These are phyloP conservation scores for Ormyrus rosae DNA, from an alignment of 2,888 invertebrate species.

Conservation along the genomic window DNA sequence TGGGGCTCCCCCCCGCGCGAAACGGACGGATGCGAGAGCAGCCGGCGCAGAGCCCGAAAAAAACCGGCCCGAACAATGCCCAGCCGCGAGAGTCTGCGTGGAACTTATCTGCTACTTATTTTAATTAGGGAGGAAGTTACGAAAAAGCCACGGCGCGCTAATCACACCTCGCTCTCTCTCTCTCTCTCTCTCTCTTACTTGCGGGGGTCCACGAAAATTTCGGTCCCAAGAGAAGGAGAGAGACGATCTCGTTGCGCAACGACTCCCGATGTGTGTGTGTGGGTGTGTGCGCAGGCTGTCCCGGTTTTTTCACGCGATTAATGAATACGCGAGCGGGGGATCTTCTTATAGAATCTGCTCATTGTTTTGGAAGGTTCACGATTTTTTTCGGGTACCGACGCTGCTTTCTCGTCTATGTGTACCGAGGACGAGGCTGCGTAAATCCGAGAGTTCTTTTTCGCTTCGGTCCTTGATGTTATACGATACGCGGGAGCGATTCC, in stretches of 20 bases:
- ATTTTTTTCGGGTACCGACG: conserved; percentile 24
- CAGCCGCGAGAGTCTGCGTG: conserved; percentile 59
- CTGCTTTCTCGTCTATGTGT: conserved; percentile 3
- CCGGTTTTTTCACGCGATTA: conserved; percentile 53
- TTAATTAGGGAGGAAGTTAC: conserved; percentile 73
- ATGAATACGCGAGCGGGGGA: conserved; percentile 45
- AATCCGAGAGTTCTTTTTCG: not conserved
- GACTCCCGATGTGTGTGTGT: not conserved
- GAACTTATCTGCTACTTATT: conserved; percentile 70
- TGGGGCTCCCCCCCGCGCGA: conserved; percentile 43
- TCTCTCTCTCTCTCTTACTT: not conserved
- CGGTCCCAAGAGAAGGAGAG: conserved; percentile 16
- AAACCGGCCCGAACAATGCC: conserved; percentile 67
- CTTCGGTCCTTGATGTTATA: not conserved
- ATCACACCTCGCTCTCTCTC: conserved; percentile 16
- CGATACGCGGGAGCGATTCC: not conserved
- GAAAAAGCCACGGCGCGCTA: conserved; percentile 62
- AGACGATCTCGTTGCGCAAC: not conserved
- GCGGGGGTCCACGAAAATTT: conserved; percentile 57
- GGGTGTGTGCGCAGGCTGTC: not conserved
- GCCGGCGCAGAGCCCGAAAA: conserved; percentile 31
- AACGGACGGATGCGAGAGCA: not conserved
- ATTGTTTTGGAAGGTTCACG: conserved; percentile 52
- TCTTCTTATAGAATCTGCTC: conserved; percentile 52
- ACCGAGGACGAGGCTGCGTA: too few species aligned